phyloP scores from a whole-genome alignment of 2,888 invertebrate genomes.

The Gisinianus flammeolus region DNA sequence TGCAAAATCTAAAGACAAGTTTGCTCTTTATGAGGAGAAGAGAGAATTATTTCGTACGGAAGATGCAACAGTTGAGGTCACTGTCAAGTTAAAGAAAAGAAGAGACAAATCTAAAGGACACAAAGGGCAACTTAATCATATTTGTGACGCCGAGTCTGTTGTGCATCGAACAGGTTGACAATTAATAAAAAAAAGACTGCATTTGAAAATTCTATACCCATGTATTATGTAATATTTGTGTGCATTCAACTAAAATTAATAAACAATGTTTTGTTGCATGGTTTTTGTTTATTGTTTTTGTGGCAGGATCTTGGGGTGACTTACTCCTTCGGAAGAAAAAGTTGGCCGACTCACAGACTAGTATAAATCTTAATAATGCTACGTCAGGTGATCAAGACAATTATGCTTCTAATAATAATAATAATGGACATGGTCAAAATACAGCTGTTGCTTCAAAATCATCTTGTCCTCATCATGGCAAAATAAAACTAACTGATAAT shows the following conservation, averaged over 20 bases:
- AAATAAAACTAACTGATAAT: neutral
- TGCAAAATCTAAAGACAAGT: neutral
- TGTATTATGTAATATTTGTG: neutral
- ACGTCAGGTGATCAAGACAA: neutral
- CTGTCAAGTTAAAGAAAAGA: constrained; percentile 18
- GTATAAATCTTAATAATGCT: neutral
- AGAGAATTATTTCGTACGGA: constrained; percentile 17
- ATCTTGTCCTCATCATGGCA: neutral
- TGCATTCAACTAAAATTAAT: no score
- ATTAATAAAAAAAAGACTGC: neutral
- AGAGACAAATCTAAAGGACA: neutral
- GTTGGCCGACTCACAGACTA: constrained; percentile 1
- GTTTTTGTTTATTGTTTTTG: neutral
- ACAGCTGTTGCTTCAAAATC: neutral
- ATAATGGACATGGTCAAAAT: neutral
- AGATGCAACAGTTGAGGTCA: constrained; percentile 19
- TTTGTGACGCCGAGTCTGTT: neutral
- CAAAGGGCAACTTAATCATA: neutral
- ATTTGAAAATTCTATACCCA: neutral
- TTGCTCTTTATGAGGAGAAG: constrained; percentile 20
- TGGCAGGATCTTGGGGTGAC: constrained; percentile 32
- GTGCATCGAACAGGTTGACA: constrained; percentile 24
- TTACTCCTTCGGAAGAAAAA: constrained; percentile 16
- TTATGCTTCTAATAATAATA: neutral
- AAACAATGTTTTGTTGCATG: neutral